A percentile compares a stretch with the other conserved stretches of the same genome.
Conservation (phyloP, 2,797 vertebrate genomes). For the Neoniphon sammara region DNA sequence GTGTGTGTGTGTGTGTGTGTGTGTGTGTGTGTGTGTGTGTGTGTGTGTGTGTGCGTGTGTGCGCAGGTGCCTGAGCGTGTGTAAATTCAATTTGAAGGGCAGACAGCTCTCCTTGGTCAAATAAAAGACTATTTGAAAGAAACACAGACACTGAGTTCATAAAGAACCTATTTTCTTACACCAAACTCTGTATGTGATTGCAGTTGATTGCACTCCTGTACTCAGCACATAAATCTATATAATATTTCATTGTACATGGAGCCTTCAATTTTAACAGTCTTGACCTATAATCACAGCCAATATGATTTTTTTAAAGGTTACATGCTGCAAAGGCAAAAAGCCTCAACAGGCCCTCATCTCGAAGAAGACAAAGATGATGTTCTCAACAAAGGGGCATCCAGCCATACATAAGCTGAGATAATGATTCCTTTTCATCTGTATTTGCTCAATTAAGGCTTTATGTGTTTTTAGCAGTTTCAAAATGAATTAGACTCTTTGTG, state of each 20-base stretch:
- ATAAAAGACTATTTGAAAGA: slow-evolving; percentile 39
- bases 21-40: slow-evolving; percentile 16
- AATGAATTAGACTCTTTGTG: slow-evolving; percentile 29
- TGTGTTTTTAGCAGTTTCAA: slow-evolving; percentile 51
- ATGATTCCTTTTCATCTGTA: slow-evolving; percentile 51
- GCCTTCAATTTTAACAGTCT: neutral
- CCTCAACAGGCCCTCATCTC: neutral
- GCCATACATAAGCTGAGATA: slow-evolving; percentile 30
- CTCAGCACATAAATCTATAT: neutral
- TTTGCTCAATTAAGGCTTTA: slow-evolving; percentile 56
- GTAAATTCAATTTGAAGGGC: slow-evolving; percentile 41
- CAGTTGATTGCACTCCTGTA: slow-evolving; percentile 15
- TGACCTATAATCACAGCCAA: slow-evolving; percentile 3
- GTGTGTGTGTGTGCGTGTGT: too few relatives aligned
- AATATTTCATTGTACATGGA: slow-evolving; percentile 12
- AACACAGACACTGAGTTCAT: slow-evolving; percentile 25
- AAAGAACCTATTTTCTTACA: slow-evolving; percentile 3
- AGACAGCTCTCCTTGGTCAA: slow-evolving; percentile 55
- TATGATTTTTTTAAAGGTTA: slow-evolving; percentile 28
- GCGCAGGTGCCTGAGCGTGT: neutral
- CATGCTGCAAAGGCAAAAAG: neutral
- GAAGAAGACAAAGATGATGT: slow-evolving; percentile 15
- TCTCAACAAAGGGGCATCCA: slow-evolving; percentile 24
- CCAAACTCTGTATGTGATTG: slow-evolving; percentile 21
- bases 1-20: slow-evolving; percentile 3